Conservation (phyloP, 2,888 invertebrate species). For the Sarcophaga rosellei region DNA sequence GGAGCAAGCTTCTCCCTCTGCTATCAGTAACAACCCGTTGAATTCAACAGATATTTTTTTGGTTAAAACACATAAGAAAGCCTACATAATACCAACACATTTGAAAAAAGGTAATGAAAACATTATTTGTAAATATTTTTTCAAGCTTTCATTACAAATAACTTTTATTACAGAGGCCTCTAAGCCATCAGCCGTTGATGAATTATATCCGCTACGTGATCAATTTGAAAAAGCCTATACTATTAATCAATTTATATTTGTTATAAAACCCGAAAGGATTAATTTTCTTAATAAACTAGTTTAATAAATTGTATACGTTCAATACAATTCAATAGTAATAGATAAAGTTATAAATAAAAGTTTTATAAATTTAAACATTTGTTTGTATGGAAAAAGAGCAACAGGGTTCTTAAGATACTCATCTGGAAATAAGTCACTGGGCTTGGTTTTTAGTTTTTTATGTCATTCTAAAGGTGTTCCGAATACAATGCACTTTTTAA, state of each 20-base stretch:
- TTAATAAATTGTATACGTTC: slow-evolving; percentile 41
- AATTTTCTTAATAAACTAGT: slow-evolving; percentile 74
- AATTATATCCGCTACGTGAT: slow-evolving; percentile 70
- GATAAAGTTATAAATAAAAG: too few species aligned
- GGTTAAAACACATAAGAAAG: slow-evolving; percentile 71
- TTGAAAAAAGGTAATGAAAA: slow-evolving; percentile 56
- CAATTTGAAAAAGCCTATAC: slow-evolving; percentile 71
- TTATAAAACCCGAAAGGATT: slow-evolving; percentile 73
- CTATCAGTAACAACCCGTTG: background rate
- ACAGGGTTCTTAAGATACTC: too few species aligned
- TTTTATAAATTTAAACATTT: too few species aligned
- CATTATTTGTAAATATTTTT: background rate
- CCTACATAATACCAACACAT: slow-evolving; percentile 71
- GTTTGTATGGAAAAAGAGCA: too few species aligned
- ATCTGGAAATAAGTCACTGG: too few species aligned
- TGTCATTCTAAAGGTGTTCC: too few species aligned
- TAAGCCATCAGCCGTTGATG: slow-evolving; percentile 61
- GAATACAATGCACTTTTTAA: too few species aligned
- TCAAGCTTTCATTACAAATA: background rate
- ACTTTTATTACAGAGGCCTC: slow-evolving; percentile 56
- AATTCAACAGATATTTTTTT: slow-evolving; percentile 71
- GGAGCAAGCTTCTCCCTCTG: background rate
- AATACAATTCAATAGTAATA: too few species aligned
- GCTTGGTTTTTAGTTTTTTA: too few species aligned
- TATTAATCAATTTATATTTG: slow-evolving; percentile 74